Evolutionary conservation across 2,113 vertebrate species (phyloP), one percentile per base, ranked within the genome.

Genomic region (Entosphenus tridentatus): DNA sequence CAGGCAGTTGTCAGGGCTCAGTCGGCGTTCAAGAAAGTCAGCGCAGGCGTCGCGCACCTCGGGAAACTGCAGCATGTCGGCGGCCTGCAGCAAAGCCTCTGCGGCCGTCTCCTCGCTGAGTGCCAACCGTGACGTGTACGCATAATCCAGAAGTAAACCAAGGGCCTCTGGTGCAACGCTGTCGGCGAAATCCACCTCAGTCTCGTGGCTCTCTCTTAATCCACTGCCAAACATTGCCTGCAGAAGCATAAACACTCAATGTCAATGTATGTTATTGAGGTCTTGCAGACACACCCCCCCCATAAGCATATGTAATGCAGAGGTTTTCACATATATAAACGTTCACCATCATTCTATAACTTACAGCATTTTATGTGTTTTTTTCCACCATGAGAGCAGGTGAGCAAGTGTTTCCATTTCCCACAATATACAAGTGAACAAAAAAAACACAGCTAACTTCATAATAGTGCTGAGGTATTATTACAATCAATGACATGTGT

Each of bases 51-150:
- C 85, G 11, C 82, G 74, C 72, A 86, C 85, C 76, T 86, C 85
- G 5, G 84, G 83, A 69, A 86, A 86, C 77, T 86, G 85, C 57
- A 86, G 80, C 85, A 86, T 86, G 77, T 86, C 85, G 1, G 83
- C 81, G 1, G 84, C 85, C 70, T 86, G 83, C 2, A 86, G 76
- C 4, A 86, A 78, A 0, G 85, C 85, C 76, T 86, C 85, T 0
- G 85, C 83, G 1, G 85, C 83, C 1, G 85, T 85, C 73, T 86
- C 85, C 74, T 86, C 85, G 10, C 85, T 85, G 75, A 86, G 81
- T 72, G 85, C 77, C 73, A 86, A 71, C 1, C 85, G 77, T 9
- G 85, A 80, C 0, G 85, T 85, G 77, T 86, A 86, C 11, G 83
- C 81, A 2, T 86, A 86, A 74, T 86, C 85, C 5, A 86, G 77